phyloP scores from a whole-genome alignment of 2,888 invertebrate genomes.

The Patella ulyssiponensis region DNA sequence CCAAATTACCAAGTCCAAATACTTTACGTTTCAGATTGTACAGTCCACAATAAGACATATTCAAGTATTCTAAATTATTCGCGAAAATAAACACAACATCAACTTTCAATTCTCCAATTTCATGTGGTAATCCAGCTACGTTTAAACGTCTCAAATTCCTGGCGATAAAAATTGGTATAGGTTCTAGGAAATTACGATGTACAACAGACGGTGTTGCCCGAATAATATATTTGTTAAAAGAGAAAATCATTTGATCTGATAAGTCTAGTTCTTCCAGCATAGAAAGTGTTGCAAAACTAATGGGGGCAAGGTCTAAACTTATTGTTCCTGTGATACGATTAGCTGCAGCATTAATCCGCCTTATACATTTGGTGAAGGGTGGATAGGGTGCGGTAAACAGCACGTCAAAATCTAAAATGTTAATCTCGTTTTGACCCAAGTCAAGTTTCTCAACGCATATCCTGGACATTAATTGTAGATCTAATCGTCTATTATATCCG shows the following conservation, averaged over 20 bases:
- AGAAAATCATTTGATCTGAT: background rate
- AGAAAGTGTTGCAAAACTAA: background rate
- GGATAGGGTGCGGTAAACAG: background rate
- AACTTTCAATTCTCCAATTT: background rate
- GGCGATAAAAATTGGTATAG: background rate
- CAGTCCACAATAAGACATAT: background rate
- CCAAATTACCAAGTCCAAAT: background rate
- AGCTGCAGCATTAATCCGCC: background rate
- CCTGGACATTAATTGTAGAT: background rate
- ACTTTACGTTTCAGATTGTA: background rate
- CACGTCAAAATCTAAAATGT: background rate
- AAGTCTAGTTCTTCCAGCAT: background rate
- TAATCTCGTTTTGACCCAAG: background rate
- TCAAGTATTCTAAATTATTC: background rate
- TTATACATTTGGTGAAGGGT: background rate
- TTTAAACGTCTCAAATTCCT: background rate
- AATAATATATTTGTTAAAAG: background rate
- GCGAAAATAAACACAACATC: background rate
- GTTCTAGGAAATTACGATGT: too few relatives aligned
- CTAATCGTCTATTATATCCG: background rate
- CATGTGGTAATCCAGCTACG: background rate
- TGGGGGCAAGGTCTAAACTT: background rate
- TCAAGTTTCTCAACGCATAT: background rate
- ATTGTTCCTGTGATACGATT: background rate
- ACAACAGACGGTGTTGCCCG: background rate